Evolutionary conservation across 1,140 invertebrate species (phyloP).

Genomic region (Eufriesea mexicana): DNA sequence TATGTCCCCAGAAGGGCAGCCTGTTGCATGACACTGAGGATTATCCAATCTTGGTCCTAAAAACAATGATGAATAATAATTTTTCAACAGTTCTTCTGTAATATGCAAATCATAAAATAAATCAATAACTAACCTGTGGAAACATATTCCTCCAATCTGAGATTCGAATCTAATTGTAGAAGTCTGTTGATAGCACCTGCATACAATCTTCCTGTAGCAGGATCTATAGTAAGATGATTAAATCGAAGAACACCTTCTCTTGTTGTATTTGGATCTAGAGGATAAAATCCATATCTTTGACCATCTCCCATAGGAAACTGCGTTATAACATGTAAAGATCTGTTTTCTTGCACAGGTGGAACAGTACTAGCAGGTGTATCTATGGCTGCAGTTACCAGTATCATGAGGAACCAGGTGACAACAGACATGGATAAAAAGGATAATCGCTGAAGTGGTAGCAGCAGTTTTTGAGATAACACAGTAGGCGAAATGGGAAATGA

Average conservation of each 20-base stretch:
- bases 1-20: conserved; percentile 87
- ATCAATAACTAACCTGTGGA: conserved; percentile 81
- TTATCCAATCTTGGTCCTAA: conserved; percentile 92
- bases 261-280: conserved; percentile 76
- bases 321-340: conserved; percentile 70
- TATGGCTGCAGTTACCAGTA: conserved; percentile 67
- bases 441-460: conserved; percentile 28
- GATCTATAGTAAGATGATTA: conserved; percentile 86
- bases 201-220: conserved; percentile 85
- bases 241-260: conserved; percentile 79
- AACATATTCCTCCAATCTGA: conserved; percentile 87
- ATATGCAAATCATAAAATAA: not conserved
- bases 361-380: conserved; percentile 63
- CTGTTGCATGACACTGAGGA: conserved; percentile 92
- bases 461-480: conserved; percentile 49
- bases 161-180: conserved; percentile 89
- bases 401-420: conserved; percentile 67
- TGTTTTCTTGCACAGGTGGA: conserved; percentile 61
- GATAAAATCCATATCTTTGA: conserved; percentile 61
- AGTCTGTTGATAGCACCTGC: conserved; percentile 93
- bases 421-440: conserved; percentile 64
- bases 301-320: conserved; percentile 70
- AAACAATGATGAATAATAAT: conserved; percentile 44
- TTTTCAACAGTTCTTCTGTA: not conserved
- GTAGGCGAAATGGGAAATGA: conserved; percentile 63